Base-by-base conservation (phyloP, 2,888 invertebrate species). In the Horisme vitalbata region DNA sequence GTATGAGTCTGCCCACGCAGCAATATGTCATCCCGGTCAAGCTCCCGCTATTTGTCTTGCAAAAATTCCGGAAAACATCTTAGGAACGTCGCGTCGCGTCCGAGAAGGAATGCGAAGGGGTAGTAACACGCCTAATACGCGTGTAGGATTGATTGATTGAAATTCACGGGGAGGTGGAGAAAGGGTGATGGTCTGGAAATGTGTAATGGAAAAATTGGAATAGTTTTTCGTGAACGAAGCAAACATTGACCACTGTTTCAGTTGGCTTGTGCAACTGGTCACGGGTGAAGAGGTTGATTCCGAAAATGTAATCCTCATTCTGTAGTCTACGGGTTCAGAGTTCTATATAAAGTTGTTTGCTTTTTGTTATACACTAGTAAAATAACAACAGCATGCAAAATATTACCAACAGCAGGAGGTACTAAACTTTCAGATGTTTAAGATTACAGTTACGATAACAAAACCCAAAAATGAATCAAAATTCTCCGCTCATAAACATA, bases 21-120 rank as follows among this genome's bases (percentile, higher is more conserved):
- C 84, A 81, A 82, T 86, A 84, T 84, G 87, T 87, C 86, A 85
- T 83, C 66, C 79, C 69, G 81, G 82, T 81, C 85, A 79, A 83
- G 78, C 70, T 63, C 57, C 77, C 75, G 78, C 73, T 73, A 85
- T 86, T 82, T 81, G 84, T 87, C 87, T 86, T 82, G 85, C 84
- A 85, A 83, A 86, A 85, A 87, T 87, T 83, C 78, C 71, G 73
- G 73, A 61, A 65, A 75, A 71, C 79, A 76, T 80, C 72, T 72
- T 64, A 74, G 65, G 86, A 83, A 85, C 83, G 83, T 64, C 71
- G 67, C 65, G 66, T 28, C 32, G 30, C 28, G 41, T 41, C 41
- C 32, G 32, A 20, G 18, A 3, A 9, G 63, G 75, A 70, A 69
- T 71, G 69, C 61, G 64, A 52, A 52, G 69, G 74, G 74, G 68